Evolutionary conservation across 2,888 invertebrate genomes (phyloP).

Genomic region (Xylocampa areola): DNA sequence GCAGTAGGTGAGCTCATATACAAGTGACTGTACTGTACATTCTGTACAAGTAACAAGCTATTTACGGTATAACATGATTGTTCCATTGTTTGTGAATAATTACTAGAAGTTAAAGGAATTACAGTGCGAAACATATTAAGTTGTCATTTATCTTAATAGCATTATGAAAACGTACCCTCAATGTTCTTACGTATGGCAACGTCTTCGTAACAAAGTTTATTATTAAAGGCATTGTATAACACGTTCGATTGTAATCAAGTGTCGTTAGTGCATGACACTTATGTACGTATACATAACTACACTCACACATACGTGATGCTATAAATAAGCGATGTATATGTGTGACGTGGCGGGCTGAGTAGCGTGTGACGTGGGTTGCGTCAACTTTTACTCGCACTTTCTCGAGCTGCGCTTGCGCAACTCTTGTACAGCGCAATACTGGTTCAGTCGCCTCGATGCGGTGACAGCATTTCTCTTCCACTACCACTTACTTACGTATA

Average conservation of each 20-base stretch:
- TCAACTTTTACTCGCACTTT: constrained; percentile 90
- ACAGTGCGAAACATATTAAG: constrained; percentile 36
- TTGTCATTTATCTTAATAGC: constrained; percentile 56
- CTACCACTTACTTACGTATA: constrained; percentile 34
- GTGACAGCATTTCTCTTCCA: constrained; percentile 77
- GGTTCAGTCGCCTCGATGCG: constrained; percentile 76
- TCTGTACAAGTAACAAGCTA: constrained; percentile 3
- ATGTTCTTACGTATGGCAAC: constrained; percentile 57
- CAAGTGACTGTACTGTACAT: constrained; percentile 9
- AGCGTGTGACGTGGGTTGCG: constrained; percentile 85
- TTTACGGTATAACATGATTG: constrained; percentile 18
- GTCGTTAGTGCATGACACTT: constrained; percentile 78
- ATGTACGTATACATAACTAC: constrained; percentile 61
- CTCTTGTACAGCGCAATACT: constrained; percentile 77
- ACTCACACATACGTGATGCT: constrained; percentile 44
- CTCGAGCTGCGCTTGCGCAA: constrained; percentile 87
- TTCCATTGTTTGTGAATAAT: constrained; percentile 48
- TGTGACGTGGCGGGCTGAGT: constrained; percentile 71
- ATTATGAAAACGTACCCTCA: constrained; percentile 57
- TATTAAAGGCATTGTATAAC: constrained; percentile 80
- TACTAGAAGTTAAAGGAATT: constrained; percentile 34
- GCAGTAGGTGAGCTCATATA: constrained; percentile 13
- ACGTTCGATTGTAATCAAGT: constrained; percentile 79
- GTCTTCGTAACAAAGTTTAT: constrained; percentile 64
- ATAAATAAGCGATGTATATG: constrained; percentile 58